phyloP scores from a whole-genome alignment of 2,113 vertebrate species.

The Chaetorhynchus papuensis region DNA sequence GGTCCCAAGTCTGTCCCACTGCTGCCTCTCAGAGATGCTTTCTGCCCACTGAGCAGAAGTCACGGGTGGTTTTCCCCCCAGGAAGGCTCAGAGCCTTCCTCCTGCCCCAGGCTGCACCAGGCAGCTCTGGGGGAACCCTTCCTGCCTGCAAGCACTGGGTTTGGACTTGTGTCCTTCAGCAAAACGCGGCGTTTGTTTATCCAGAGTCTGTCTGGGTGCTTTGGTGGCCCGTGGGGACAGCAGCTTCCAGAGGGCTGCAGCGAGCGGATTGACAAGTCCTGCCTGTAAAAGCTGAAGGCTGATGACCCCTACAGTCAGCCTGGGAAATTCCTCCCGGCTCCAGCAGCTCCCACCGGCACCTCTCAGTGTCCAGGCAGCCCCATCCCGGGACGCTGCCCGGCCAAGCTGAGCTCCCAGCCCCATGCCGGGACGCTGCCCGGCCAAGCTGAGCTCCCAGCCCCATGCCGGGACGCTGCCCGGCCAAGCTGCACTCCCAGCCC shows the following conservation, averaged over 20 bases:
- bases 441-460: rapidly evolving
- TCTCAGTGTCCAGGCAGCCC: rapidly evolving
- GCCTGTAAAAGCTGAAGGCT: constrained; percentile 16
- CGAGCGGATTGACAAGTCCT: not conserved
- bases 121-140: not conserved
- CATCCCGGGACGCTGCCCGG: not conserved
- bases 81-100: not conserved
- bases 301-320: constrained; percentile 53
- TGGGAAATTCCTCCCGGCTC: not conserved
- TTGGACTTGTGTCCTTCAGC: not conserved
- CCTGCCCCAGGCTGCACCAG: not conserved
- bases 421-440: not conserved
- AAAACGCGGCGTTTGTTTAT: not conserved
- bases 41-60: not conserved
- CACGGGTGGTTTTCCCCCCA: not conserved
- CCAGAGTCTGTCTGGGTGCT: not conserved
- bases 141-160: not conserved
- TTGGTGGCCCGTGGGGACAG: not conserved
- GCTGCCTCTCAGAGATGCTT: not conserved
- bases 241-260: not conserved
- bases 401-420: rapidly evolving
- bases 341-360: not conserved
- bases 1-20: not conserved
- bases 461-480: not conserved
- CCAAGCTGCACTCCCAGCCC: rapidly evolving